Base-by-base conservation (phyloP, 2,888 invertebrate species). In the Drosophila monieri region DNA sequence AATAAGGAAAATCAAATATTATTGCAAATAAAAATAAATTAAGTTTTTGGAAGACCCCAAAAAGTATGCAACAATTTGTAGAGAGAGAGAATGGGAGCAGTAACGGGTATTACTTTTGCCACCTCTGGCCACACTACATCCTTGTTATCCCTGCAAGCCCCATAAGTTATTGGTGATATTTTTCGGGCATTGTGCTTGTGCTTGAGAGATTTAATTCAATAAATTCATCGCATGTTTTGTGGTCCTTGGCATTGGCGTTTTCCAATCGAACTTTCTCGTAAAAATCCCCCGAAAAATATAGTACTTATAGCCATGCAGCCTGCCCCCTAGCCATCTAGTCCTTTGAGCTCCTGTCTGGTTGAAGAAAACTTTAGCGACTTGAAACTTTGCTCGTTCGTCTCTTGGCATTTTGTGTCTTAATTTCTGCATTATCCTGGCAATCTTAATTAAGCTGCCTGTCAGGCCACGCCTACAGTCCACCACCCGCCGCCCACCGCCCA, bases 371-470 rank as follows among this genome's bases (percentile, higher is more conserved):
- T 52, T 41, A 14, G 53, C 53, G 57, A 12, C 21, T 57, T 27
- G n/a, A 39, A 37, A 59, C 21, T 39, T 44, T 27, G 37, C 32
- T 35, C 41, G 15, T 30, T 46, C 32, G 35, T 52, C 46, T 52
- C 54, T 10, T 44, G 27, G 27, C 30, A 52, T 60, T 61, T 61
- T 67, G 61, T 61, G 57, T 77, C 70, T 77, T 80, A 69, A 76
- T 74, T 77, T 79, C 74, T 43, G 51, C 80, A 77, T 77, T 77
- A 80, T 77, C 80, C 70, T 74, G 44, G 59, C 77, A 57, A 74
- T 77, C 78, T 77, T 77, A 77, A 77, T 80, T 70, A 77, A 80
- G 75, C 62, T 80, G 78, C 66, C 80, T 80, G 66, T 70, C 71
- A 55, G 52, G 35, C 23, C 39, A 39, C 56, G 39, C 47, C 66